A percentile compares a stretch with the other conserved stretches of the same genome.
Conservation (phyloP, 1,140 invertebrate species). For the Heterodera carotae region DNA sequence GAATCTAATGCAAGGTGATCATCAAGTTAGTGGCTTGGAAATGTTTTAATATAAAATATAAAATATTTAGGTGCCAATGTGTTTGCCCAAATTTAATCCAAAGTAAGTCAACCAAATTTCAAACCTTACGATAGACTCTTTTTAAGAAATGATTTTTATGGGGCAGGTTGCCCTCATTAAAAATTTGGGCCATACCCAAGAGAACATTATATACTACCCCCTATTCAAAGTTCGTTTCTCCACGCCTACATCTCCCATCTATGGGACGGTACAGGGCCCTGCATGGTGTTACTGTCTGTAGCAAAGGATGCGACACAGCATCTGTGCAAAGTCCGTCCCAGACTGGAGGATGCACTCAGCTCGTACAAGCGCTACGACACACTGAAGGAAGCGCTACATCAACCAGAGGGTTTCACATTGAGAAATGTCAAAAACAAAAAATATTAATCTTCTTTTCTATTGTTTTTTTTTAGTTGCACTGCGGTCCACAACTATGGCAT, state of each 20-base stretch:
- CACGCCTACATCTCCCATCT: conserved; percentile 55
- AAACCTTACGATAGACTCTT: not conserved
- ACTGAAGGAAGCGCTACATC: conserved; percentile 41
- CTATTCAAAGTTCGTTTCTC: conserved; percentile 38
- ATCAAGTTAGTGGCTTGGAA: conserved; percentile 9
- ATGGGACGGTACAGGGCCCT: conserved; percentile 53
- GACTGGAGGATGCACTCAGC: conserved; percentile 32
- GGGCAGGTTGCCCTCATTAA: too few relatives aligned
- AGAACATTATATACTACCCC: too few relatives aligned
- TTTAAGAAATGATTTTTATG: conserved; percentile 18
- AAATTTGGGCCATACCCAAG: too few relatives aligned
- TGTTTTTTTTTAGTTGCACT: conserved; percentile 28
- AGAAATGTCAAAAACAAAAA: conserved; percentile 44
- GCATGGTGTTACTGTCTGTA: conserved; percentile 46
- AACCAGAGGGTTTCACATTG: conserved; percentile 42
- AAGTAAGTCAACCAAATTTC: conserved; percentile 34
- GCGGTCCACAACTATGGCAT: conserved; percentile 47
- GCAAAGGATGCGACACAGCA: conserved; percentile 36
- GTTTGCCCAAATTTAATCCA: conserved; percentile 51
- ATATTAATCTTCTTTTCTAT: too few relatives aligned
- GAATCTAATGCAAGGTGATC: conserved; percentile 41
- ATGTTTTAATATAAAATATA: not conserved
- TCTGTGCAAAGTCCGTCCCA: conserved; percentile 35
- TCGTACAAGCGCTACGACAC: conserved; percentile 40
- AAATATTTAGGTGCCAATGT: conserved; percentile 47